Percentiles rank a stretch among this genome's conserved stretches.
Conservation (phyloP, 2,113 vertebrate genomes). For the Lycaon pictus region DNA sequence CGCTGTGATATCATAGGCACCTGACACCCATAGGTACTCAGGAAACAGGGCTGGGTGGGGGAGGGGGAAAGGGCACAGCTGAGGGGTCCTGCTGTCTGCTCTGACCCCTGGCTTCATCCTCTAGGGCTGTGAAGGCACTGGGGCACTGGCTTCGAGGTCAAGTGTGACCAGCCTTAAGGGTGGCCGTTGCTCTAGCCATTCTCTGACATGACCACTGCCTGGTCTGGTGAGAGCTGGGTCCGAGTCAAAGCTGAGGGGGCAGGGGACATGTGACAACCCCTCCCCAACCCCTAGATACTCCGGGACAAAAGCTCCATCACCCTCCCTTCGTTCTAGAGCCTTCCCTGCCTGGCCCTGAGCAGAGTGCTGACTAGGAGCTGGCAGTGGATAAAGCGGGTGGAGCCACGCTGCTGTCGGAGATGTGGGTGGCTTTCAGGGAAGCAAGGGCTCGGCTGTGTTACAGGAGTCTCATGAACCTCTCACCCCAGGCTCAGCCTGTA, state of each 20-base stretch:
- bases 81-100: not conserved
- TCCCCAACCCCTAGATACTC: not conserved
- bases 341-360: not conserved
- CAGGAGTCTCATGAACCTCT: not conserved
- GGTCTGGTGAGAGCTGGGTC: not conserved
- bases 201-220: not conserved
- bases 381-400: not conserved
- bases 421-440: not conserved
- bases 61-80: accelerated
- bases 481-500: not conserved
- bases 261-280: not conserved
- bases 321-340: not conserved
- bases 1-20: accelerated
- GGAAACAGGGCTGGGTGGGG: accelerated
- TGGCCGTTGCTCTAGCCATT: not conserved
- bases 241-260: not conserved
- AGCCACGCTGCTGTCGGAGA: not conserved
- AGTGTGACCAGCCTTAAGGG: not conserved
- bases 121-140: accelerated
- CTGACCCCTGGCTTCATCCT: not conserved
- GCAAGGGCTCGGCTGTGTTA: not conserved
- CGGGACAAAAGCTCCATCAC: not conserved
- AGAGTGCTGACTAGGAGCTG: not conserved
- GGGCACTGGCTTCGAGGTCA: too few relatives aligned
- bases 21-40: not conserved